Conservation (phyloP, 2,888 invertebrate genomes). For the Platynereis dumerilii region DNA sequence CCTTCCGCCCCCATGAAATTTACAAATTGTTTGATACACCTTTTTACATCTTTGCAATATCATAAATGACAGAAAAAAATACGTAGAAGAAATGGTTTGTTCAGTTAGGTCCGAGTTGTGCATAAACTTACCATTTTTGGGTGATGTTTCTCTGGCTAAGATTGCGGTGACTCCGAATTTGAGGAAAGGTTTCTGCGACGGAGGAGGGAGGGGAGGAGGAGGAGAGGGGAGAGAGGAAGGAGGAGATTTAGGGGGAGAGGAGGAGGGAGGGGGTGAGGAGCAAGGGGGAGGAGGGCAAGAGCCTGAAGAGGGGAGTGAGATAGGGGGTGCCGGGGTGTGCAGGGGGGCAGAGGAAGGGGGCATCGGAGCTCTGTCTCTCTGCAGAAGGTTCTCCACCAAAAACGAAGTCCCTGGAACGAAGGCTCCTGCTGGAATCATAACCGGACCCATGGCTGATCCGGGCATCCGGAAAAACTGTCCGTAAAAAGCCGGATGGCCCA, state of each 20-base stretch:
- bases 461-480: too few species aligned
- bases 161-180: slow-evolving; percentile 59
- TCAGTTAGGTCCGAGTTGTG: too few species aligned
- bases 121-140: slow-evolving; percentile 25
- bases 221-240: background rate
- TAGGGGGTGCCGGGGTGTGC: background rate
- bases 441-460: too few species aligned
- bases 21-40: too few species aligned
- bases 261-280: slow-evolving; percentile 7
- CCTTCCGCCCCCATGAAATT: too few species aligned
- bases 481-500: too few species aligned
- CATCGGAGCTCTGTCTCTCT: slow-evolving; percentile 37
- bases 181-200: slow-evolving; percentile 42
- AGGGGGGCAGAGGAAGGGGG: slow-evolving; percentile 2
- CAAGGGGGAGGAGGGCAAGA: background rate
- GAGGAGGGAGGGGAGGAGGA: background rate
- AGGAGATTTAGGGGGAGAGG: background rate
- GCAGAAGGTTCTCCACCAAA: slow-evolving; percentile 54
- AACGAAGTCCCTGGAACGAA: slow-evolving; percentile 41
- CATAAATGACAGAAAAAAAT: too few species aligned
- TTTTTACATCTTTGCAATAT: too few species aligned
- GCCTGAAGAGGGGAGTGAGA: background rate
- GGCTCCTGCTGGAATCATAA: too few species aligned
- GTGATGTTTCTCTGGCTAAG: slow-evolving; percentile 46
- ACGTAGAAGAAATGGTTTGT: too few species aligned